Evolutionary conservation across 1,140 invertebrate species (phyloP), one percentile per base, ranked within the genome.

Genomic region (Capitella teleta): DNA sequence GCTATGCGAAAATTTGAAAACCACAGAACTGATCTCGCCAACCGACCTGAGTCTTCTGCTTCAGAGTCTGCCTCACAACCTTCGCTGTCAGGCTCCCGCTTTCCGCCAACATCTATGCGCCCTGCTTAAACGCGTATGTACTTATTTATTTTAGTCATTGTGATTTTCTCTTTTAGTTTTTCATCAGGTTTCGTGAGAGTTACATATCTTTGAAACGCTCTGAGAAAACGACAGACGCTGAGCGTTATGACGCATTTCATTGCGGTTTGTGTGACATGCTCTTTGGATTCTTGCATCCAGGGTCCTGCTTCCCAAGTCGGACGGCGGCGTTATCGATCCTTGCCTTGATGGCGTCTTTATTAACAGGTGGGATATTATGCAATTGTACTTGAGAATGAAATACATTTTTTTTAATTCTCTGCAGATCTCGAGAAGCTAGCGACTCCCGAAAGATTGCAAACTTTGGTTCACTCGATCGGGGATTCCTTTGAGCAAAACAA

Each of bases 401-500:
- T 24, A 28, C 36, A 2, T 55, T 49, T 25, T 45, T 44, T 51
- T 5, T 36, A 44, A 16, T 30, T 24, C n/a, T 30, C 21, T 16
- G 23, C 18, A 34, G 14, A 21, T 16, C 5, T 58, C 10, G 23
- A 51, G 38, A 24, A 54, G 5, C 36, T 54, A 36, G 38, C 67
- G 60, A 64, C 61, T 1, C 0, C 42, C 5, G 21, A 62, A 8
- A 61, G 73, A 25, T 54, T 76, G 1, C 61, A 75, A 2, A 72
- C 73, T 32, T 55, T 87, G 18, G 60, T 81, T 47, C 60, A 74
- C 28, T 76, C 79, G 55, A 68, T 89, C 2, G 56, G 74, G n/a
- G 85, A 88, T 60, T 82, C 82, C 6, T 90, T 86, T 64, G 86
- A 89, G 67, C 70, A 73, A 16, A 89, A 87, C 60, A 88, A 89